Percentiles rank a stretch among this genome's conserved stretches.
These are phyloP conservation scores for Eudasyphora cyanicolor DNA, from an alignment of 2,888 invertebrate genomes.

Conservation along the genomic window DNA sequence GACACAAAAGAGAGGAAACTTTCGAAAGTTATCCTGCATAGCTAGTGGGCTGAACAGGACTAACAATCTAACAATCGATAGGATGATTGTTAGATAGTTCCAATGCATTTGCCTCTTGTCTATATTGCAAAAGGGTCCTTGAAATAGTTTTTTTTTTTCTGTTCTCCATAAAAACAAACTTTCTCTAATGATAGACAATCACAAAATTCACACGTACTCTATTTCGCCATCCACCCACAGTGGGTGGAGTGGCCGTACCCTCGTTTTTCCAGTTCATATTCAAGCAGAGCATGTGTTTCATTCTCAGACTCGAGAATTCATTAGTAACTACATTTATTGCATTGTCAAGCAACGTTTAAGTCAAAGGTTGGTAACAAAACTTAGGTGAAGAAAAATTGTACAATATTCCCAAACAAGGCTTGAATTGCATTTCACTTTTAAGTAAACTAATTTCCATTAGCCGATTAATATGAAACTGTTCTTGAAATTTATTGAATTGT, in stretches of 20 bases:
- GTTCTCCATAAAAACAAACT: not conserved
- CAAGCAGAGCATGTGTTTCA: not conserved
- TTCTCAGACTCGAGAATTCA: not conserved
- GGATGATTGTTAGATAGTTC: not conserved
- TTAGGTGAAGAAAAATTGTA: too few species aligned
- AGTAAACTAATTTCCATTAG: too few species aligned
- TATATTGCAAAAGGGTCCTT: not conserved
- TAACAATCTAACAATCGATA: too few species aligned
- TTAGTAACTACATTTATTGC: not conserved
- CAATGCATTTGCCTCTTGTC: not conserved
- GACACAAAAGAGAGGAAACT: not conserved
- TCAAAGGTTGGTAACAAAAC: not conserved
- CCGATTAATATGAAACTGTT: too few species aligned
- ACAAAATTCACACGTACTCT: not conserved
- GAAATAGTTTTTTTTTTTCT: not conserved
- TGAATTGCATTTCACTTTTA: too few species aligned
- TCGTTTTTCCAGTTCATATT: not conserved
- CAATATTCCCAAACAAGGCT: too few species aligned
- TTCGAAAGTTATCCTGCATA: not conserved
- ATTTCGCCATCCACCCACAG: not conserved
- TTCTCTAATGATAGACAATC: not conserved
- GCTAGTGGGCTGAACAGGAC: not conserved
- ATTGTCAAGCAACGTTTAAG: not conserved
- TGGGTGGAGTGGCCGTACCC: not conserved
- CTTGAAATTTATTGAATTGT: too few species aligned